Base-by-base conservation (phyloP, 1,140 invertebrate genomes). In the Coptotermes formosanus region DNA sequence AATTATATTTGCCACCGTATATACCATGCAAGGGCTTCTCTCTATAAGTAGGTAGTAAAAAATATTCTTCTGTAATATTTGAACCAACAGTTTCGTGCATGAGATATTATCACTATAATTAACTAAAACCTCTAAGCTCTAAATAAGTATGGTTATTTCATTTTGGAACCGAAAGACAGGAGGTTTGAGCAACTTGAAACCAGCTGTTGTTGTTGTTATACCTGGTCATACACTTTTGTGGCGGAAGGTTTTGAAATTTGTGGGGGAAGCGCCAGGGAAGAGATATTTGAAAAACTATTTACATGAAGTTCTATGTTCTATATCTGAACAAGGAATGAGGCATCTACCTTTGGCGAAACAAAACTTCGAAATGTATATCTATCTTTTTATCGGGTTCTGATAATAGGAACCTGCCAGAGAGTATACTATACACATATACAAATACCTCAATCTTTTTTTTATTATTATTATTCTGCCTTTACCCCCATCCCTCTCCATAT, bases 391-490 rank as follows among this genome's bases (percentile, higher is more conserved):
- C 64, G 25, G 64, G 9, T 75, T 75, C 64, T 75, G 64, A 30
- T 75, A 12, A 75, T 75, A 75, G 16, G 14, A 75, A n/a, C n/a
- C 59, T 21, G 59, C 21, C 3, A 48, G 9, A 16, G 48, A 48
- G 19, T 75, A 75, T 75, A 25, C 64, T 75, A 75, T 75, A 30
- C 64, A 75, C n/a, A 75, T 75, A 75, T 25, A 75, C 64, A 75
- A 75, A 75, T 75, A 75, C 64, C 64, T 75, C 25, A 75, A 30
- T 75, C 64, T 75, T 75, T 75, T 21, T 48, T 12, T 48, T 48
- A 48, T 75, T 69, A 69, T 69, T 69, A 69, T 69, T 75, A 75
- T 75, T 75, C 25, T 75, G 64, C 64, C n/a, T 75, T 75, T 75
- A 30, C 9, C 25, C 25, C n/a, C n/a, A 75, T 14, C 64, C 64